phyloP scores from a whole-genome alignment of 2,888 invertebrate species.

The Neocrepidodera transversa region DNA sequence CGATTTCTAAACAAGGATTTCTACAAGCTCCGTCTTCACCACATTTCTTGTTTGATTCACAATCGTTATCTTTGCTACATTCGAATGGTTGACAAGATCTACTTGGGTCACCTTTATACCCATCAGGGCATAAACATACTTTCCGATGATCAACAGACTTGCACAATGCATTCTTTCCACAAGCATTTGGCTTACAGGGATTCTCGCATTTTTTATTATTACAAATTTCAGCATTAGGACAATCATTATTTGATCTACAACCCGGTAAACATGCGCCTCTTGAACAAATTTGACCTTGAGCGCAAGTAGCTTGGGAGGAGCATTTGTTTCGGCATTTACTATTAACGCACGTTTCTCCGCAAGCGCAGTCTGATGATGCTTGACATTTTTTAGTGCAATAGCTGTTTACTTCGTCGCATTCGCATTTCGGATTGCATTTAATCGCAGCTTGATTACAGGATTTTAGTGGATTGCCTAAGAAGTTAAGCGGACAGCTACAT shows the following conservation, averaged over 20 bases:
- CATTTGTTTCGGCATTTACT: conserved; percentile 80
- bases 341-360: conserved; percentile 79
- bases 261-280: conserved; percentile 79
- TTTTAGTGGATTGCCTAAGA: conserved; percentile 81
- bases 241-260: conserved; percentile 81
- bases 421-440: conserved; percentile 78
- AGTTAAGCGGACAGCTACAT: conserved; percentile 84
- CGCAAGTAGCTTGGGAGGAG: conserved; percentile 71
- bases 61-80: conserved; percentile 78
- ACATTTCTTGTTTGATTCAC: conserved; percentile 79
- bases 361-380: conserved; percentile 73
- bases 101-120: conserved; percentile 82
- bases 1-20: conserved; percentile 80
- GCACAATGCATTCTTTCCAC: conserved; percentile 83
- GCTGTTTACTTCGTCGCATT: conserved; percentile 78
- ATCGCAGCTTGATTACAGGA: conserved; percentile 77
- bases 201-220: conserved; percentile 72
- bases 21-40: conserved; percentile 74
- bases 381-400: conserved; percentile 78
- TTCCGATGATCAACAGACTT: conserved; percentile 81
- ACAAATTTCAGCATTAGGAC: conserved; percentile 79
- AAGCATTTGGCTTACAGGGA: conserved; percentile 74
- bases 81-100: conserved; percentile 78
- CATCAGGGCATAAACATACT: conserved; percentile 87
- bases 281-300: conserved; percentile 77